Evolutionary conservation across 2,113 vertebrate species (phyloP).

Genomic region (Brienomyrus longianalis): DNA sequence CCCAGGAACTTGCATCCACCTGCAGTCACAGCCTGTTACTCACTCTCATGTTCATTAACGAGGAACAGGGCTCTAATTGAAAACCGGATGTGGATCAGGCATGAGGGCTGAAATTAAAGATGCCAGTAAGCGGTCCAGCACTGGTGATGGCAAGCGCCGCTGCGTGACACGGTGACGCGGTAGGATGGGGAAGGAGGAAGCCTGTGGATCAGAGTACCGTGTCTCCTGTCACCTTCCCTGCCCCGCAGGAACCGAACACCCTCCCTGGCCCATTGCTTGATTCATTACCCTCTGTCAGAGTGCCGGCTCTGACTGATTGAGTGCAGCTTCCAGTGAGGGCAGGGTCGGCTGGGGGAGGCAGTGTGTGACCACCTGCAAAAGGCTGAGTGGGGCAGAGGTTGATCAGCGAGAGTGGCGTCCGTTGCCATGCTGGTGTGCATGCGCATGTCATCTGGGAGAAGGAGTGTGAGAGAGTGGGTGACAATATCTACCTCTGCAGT

Average conservation of each 20-base stretch:
- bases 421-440: not conserved
- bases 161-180: not conserved
- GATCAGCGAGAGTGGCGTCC: not conserved
- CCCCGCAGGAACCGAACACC: not conserved
- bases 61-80: not conserved
- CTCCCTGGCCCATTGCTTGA: not conserved
- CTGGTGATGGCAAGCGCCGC: not conserved
- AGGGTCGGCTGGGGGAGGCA: not conserved
- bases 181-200: not conserved
- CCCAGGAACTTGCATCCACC: not conserved
- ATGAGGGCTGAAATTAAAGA: conserved; percentile 32
- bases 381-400: not conserved
- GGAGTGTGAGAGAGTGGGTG: not conserved
- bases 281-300: conserved; percentile 2
- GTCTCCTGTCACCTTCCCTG: not conserved
- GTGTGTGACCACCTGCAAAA: not conserved
- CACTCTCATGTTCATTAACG: not conserved
- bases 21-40: not conserved
- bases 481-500: not conserved
- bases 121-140: conserved; percentile 9
- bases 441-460: not conserved
- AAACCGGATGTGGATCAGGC: conserved; percentile 32
- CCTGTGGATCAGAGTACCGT: not conserved
- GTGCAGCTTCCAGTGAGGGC: not conserved
- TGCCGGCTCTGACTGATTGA: not conserved